Conservation (phyloP, 1,140 invertebrate species). For the Eurosta solidaginis region DNA sequence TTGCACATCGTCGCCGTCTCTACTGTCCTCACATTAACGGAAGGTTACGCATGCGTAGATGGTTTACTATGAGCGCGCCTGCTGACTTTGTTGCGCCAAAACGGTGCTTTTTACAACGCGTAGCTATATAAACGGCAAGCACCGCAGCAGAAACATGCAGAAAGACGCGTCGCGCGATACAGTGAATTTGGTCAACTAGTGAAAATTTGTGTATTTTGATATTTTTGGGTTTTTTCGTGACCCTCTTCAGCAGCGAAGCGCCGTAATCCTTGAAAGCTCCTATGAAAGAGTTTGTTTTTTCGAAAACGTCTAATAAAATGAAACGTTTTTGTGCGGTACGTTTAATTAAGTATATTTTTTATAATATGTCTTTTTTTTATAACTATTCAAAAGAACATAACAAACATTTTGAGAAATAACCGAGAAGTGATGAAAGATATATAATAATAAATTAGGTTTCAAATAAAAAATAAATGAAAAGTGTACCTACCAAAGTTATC, state of each 20-base stretch:
- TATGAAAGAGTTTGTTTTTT: not conserved
- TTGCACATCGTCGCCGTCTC: not conserved
- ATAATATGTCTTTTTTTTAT: no score
- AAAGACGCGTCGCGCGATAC: conserved; percentile 56
- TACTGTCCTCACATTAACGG: not conserved
- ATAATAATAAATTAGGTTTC: not conserved
- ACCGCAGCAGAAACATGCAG: conserved; percentile 56
- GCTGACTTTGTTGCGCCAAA: not conserved
- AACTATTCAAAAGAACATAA: no score
- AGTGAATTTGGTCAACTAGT: conserved; percentile 27
- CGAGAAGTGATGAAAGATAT: no score
- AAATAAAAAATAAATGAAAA: conserved; percentile 15
- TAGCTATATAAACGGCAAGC: conserved; percentile 58
- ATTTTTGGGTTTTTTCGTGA: not conserved
- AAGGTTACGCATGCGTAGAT: conserved; percentile 33
- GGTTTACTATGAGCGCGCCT: conserved; percentile 19
- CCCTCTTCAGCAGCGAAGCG: not conserved
- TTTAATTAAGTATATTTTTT: not conserved
- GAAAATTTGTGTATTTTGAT: not conserved
- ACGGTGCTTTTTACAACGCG: conserved; percentile 32
- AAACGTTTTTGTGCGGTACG: conserved; percentile 58
- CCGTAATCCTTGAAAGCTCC: conserved; percentile 27
- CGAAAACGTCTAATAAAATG: conserved; percentile 42
- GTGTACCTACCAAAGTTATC: not conserved
- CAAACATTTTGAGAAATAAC: no score